Percentiles rank a stretch among this genome's conserved stretches.
phyloP scores from a whole-genome alignment of 2,113 vertebrate genomes.

The Gasterosteus nipponicus region DNA sequence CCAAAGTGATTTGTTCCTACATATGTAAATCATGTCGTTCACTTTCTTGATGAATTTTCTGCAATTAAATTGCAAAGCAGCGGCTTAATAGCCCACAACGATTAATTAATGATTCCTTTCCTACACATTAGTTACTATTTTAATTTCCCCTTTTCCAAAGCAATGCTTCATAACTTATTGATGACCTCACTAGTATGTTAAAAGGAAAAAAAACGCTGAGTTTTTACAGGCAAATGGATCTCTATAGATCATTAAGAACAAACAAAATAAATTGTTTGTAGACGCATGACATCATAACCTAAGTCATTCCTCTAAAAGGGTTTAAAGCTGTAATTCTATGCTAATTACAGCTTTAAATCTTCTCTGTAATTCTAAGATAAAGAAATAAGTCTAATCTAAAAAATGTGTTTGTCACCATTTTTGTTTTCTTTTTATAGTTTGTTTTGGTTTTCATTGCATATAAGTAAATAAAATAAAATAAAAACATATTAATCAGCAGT shows the following conservation, averaged over 20 bases:
- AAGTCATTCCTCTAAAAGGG: neutral
- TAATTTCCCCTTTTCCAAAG: conserved; percentile 1
- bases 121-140: neutral
- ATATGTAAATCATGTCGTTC: conserved; percentile 10
- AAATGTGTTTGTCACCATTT: too few species aligned
- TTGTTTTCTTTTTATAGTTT: too few species aligned
- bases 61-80: conserved; percentile 30
- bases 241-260: neutral
- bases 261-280: neutral
- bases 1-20: conserved; percentile 16
- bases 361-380: too few species aligned
- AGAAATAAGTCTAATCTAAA: too few species aligned
- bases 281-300: neutral
- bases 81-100: conserved; percentile 24
- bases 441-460: too few species aligned
- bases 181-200: conserved; percentile 11
- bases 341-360: too few species aligned
- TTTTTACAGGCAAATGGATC: neutral
- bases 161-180: conserved; percentile 7
- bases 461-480: neutral
- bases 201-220: neutral
- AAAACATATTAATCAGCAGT: neutral
- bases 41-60: conserved; percentile 17
- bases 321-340: neutral
- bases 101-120: conserved; percentile 1